A percentile compares a stretch with the other conserved stretches of the same genome.
These are phyloP conservation scores for Heliornis fulica DNA, from an alignment of 2,113 vertebrate species.

Conservation along the genomic window DNA sequence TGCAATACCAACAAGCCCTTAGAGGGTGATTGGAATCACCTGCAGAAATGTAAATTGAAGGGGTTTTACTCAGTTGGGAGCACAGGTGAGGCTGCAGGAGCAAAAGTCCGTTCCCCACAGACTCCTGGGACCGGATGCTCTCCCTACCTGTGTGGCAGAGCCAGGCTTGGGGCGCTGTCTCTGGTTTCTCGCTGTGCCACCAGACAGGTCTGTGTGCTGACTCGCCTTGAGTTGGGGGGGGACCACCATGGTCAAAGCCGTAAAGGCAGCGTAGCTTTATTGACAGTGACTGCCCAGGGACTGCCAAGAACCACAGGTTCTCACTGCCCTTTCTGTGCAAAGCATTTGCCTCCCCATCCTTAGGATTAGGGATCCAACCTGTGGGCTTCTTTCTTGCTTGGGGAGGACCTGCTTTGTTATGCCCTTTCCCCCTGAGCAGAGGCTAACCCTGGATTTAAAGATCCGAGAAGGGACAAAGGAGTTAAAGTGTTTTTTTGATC, in stretches of 20 bases:
- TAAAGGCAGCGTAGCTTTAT: not conserved
- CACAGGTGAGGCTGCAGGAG: not conserved
- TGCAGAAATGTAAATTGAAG: not conserved
- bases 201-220: not conserved
- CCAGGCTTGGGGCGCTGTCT: not conserved
- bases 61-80: not conserved
- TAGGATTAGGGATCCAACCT: not conserved
- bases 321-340: not conserved
- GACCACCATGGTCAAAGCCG: not conserved
- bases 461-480: not conserved
- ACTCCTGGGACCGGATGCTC: not conserved
- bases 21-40: not conserved
- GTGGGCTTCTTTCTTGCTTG: not conserved
- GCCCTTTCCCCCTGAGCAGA: not conserved
- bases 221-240: not conserved
- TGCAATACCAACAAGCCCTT: not conserved
- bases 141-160: fast-evolving
- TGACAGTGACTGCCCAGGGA: not conserved
- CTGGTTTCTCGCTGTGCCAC: not conserved
- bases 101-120: not conserved
- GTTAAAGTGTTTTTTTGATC: not conserved
- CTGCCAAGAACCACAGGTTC: too few species aligned
- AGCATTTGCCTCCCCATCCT: not conserved
- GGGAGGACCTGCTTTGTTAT: not conserved
- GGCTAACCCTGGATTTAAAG: not conserved